phyloP scores from a whole-genome alignment of 1,140 invertebrate species.

The Branchinecta lindahli region DNA sequence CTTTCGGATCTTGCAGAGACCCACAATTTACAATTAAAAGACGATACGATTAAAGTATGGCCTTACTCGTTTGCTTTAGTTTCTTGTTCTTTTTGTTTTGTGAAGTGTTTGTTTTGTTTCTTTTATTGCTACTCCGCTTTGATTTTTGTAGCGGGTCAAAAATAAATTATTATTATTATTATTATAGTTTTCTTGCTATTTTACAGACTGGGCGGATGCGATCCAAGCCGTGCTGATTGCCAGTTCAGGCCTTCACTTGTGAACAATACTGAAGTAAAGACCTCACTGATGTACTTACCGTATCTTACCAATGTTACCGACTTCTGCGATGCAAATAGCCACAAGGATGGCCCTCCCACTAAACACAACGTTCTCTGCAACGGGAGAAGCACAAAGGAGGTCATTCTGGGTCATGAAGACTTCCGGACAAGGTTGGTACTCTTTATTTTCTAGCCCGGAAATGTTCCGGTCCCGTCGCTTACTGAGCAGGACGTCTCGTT shows the following conservation, averaged over 20 bases:
- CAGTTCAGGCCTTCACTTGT: conserved; percentile 7
- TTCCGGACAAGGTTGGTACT: conserved; percentile 31
- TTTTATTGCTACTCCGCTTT: no score
- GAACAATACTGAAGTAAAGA: conserved; percentile 30
- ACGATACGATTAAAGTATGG: no score
- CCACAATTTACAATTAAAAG: no score
- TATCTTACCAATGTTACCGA: conserved; percentile 31
- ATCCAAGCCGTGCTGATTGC: conserved; percentile 27
- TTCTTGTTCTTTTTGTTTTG: no score
- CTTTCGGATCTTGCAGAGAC: no score
- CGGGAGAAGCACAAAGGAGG: conserved; percentile 41
- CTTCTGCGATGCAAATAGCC: conserved; percentile 44
- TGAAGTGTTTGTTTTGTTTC: no score
- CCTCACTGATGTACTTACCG: conserved; percentile 40
- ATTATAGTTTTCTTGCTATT: conserved; percentile 12
- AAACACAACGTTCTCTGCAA: conserved; percentile 49
- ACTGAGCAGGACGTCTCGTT: no score
- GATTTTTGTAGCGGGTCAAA: no score
- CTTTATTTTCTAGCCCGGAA: neutral
- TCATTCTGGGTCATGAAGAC: conserved; percentile 42
- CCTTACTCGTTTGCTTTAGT: no score
- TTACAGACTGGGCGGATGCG: conserved; percentile 28
- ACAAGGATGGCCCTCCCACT: conserved; percentile 45
- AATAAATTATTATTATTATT: no score
- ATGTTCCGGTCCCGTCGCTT: no score